A percentile compares a stretch with the other conserved stretches of the same genome.
phyloP scores from a whole-genome alignment of 2,797 vertebrate species.

The Falco rusticolus region DNA sequence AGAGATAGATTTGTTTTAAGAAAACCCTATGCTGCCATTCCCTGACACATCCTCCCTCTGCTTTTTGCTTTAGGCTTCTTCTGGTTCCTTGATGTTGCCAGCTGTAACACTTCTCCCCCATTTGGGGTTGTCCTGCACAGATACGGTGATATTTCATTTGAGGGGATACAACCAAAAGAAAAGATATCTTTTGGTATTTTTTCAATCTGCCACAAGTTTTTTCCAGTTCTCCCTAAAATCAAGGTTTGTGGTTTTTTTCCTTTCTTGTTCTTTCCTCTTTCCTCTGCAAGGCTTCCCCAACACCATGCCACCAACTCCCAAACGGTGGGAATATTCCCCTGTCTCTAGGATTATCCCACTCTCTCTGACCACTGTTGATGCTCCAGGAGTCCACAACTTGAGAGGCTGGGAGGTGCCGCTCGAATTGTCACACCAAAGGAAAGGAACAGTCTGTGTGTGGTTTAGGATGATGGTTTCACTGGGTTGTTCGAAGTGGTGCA shows the following conservation, averaged over 20 bases:
- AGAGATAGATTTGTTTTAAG: neutral
- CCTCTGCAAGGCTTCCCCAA: neutral
- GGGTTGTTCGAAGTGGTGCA: neutral
- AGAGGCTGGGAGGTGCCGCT: neutral
- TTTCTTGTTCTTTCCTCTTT: neutral
- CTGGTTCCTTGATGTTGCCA: neutral
- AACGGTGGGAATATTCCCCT: neutral
- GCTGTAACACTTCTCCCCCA: neutral
- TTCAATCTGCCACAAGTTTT: neutral
- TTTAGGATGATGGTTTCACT: neutral
- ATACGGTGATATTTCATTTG: neutral
- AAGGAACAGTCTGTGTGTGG: neutral
- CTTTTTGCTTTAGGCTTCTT: neutral
- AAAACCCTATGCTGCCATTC: neutral
- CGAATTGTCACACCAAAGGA: neutral
- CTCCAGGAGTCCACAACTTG: fast-evolving
- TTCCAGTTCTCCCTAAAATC: neutral
- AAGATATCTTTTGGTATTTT: neutral
- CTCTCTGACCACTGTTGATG: neutral
- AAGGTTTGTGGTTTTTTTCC: neutral
- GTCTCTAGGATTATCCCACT: neutral
- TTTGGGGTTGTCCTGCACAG: neutral
- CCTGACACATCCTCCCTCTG: neutral
- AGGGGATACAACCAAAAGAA: neutral
- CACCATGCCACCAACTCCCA: neutral